These are phyloP conservation scores for Geotria australis DNA, from an alignment of 2,797 vertebrate species.

Conservation along the genomic window DNA sequence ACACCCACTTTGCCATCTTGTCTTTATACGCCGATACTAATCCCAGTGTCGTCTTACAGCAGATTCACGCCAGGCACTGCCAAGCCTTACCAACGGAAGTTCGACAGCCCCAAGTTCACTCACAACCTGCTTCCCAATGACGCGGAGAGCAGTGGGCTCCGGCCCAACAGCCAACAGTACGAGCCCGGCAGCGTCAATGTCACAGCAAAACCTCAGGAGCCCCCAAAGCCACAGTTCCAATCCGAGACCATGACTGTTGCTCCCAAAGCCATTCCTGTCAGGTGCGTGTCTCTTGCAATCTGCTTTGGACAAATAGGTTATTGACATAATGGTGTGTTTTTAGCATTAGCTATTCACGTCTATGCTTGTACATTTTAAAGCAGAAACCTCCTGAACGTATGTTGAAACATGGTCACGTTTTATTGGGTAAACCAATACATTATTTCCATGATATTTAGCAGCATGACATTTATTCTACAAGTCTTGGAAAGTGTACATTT, in stretches of 20 bases:
- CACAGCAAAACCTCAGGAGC: conserved; percentile 18
- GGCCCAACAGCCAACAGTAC: neutral
- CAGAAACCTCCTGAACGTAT: no score
- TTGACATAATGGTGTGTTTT: no score
- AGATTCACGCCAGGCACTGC: conserved; percentile 43
- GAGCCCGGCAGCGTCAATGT: neutral
- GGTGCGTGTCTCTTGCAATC: conserved; percentile 16
- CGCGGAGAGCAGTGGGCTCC: conserved; percentile 1
- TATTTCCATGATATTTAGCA: no score
- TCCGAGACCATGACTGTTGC: conserved; percentile 59
- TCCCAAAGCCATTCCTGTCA: conserved; percentile 76
- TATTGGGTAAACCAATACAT: no score
- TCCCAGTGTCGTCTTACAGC: conserved; percentile 15
- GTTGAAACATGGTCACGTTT: no score
- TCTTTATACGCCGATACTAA: no score
- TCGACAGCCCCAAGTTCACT: conserved; percentile 93
- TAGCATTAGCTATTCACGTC: no score
- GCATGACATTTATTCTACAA: no score
- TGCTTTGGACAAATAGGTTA: no score
- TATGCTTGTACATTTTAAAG: no score
- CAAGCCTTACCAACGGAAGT: conserved; percentile 72
- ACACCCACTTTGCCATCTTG: no score
- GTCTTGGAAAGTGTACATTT: no score
- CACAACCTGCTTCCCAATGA: conserved; percentile 87
- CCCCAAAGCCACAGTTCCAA: conserved; percentile 38